Percentiles rank a stretch among this genome's conserved stretches.
phyloP scores from a whole-genome alignment of 2,888 invertebrate genomes.

The Ashinkailepas kermadecensis region DNA sequence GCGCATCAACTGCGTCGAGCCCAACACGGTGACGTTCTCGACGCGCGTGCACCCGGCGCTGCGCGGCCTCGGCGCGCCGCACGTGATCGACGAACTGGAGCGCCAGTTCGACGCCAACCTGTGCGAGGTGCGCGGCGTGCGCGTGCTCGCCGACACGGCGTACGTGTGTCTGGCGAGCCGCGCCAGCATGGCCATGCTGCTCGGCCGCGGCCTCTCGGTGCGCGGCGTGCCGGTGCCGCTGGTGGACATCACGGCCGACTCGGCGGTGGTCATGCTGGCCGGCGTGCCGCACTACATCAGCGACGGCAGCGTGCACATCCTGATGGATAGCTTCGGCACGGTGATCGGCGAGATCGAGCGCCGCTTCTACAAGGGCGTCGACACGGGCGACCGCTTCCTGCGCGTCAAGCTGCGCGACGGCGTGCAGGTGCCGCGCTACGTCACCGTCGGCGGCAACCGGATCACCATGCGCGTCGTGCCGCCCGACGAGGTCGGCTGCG shows the following conservation, averaged over 20 bases:
- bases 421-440: constrained; percentile 35
- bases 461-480: constrained; percentile 37
- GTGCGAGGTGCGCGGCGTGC: constrained; percentile 39
- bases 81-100: constrained; percentile 42
- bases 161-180: constrained; percentile 40
- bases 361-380: constrained; percentile 42
- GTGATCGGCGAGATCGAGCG: constrained; percentile 42
- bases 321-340: constrained; percentile 39
- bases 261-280: constrained; percentile 39
- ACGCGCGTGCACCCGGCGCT: constrained; percentile 33
- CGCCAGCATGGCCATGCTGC: constrained; percentile 37
- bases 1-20: constrained; percentile 36
- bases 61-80: constrained; percentile 38
- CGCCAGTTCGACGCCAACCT: constrained; percentile 39
- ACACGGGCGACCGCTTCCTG: constrained; percentile 42
- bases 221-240: constrained; percentile 37
- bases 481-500: constrained; percentile 25
- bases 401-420: constrained; percentile 37
- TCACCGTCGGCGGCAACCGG: constrained; percentile 39
- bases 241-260: constrained; percentile 39
- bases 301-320: constrained; percentile 38
- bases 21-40: constrained; percentile 35
- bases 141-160: constrained; percentile 39
- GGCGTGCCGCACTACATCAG: constrained; percentile 41
- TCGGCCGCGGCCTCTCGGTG: constrained; percentile 36